These are phyloP conservation scores for Sapajus apella DNA, from an alignment of 2,113 vertebrate species.

Conservation along the genomic window DNA sequence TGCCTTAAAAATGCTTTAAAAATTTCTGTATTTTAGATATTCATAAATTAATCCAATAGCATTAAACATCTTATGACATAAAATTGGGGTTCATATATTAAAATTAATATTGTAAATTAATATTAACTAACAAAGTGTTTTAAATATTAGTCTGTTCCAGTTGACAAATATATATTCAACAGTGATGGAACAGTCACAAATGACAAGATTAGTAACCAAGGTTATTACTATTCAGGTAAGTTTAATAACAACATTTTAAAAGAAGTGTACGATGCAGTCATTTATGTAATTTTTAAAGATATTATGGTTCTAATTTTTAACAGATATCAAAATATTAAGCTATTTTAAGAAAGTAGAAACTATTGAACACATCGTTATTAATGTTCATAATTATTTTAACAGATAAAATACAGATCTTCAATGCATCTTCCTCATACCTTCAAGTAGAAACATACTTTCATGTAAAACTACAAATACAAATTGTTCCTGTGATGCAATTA, in stretches of 20 bases:
- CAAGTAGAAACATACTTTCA: constrained; percentile 61
- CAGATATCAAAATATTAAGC: background rate
- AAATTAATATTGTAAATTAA: background rate
- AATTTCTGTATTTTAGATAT: background rate
- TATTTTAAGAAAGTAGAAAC: constrained; percentile 16
- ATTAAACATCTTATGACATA: background rate
- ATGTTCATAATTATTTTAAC: constrained; percentile 55
- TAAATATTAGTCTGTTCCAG: constrained; percentile 70
- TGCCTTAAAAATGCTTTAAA: background rate
- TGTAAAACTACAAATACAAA: constrained; percentile 74
- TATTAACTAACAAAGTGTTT: constrained; percentile 36
- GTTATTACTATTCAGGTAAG: constrained; percentile 74
- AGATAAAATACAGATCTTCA: constrained; percentile 73
- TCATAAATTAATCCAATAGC: background rate
- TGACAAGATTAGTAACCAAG: constrained; percentile 59
- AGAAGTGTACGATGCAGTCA: background rate
- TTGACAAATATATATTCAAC: constrained; percentile 63
- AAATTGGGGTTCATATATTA: background rate
- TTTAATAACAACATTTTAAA: background rate
- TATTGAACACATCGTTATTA: background rate
- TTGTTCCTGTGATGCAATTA: constrained; percentile 69
- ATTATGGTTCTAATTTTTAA: background rate
- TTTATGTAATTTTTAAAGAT: constrained; percentile 9
- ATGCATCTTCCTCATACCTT: constrained; percentile 64
- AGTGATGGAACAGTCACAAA: constrained; percentile 72